These are phyloP conservation scores for Antheraea pernyi DNA, from an alignment of 1,140 invertebrate species.

Conservation along the genomic window DNA sequence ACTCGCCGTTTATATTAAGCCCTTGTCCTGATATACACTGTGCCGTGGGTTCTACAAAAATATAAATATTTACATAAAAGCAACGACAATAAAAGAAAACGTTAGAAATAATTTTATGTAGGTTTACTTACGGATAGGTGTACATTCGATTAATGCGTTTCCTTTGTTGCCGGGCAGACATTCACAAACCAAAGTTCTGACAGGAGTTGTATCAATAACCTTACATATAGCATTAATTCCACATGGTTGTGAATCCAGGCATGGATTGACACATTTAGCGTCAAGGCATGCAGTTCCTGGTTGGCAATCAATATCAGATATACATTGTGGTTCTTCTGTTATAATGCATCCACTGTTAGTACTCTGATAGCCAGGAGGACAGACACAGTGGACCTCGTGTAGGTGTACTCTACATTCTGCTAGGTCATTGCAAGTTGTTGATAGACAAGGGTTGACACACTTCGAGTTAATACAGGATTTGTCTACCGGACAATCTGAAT, in stretches of 20 bases:
- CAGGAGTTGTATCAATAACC: conserved; percentile 89
- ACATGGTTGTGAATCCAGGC: conserved; percentile 88
- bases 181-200: conserved; percentile 93
- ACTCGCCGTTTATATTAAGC: conserved; percentile 87
- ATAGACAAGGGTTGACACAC: conserved; percentile 88
- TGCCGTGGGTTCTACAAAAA: conserved; percentile 45
- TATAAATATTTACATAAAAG: conserved; percentile 16
- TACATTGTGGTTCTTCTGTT: conserved; percentile 82
- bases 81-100: conserved; percentile 5
- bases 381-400: conserved; percentile 87
- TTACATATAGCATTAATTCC: conserved; percentile 89
- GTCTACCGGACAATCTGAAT: conserved; percentile 87
- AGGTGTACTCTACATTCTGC: conserved; percentile 88
- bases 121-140: conserved; percentile 79
- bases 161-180: conserved; percentile 92
- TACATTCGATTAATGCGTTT: conserved; percentile 88
- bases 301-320: conserved; percentile 90
- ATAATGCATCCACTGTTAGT: conserved; percentile 84
- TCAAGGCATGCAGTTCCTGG: conserved; percentile 90
- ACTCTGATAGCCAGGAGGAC: conserved; percentile 87
- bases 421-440: conserved; percentile 84
- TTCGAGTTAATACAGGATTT: conserved; percentile 89
- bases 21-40: conserved; percentile 81
- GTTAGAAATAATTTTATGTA: background rate
- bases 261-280: conserved; percentile 91